A percentile compares a stretch with the other conserved stretches of the same genome.
These are phyloP conservation scores for Scopus umbretta DNA, from an alignment of 2,113 vertebrate species.

Conservation along the genomic window DNA sequence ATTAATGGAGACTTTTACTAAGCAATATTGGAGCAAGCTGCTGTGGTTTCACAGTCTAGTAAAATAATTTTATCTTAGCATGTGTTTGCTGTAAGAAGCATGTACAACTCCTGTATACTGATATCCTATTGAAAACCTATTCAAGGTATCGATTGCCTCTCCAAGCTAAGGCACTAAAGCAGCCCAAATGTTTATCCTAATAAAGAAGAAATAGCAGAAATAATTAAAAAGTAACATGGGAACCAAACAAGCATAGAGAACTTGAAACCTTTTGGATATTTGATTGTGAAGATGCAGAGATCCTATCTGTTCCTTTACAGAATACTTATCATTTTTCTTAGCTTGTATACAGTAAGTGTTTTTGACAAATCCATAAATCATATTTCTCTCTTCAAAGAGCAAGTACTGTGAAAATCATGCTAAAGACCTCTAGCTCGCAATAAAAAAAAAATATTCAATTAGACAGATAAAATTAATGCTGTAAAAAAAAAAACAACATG, in stretches of 20 bases:
- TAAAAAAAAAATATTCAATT: not conserved
- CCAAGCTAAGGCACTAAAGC: not conserved
- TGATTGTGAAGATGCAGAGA: not conserved
- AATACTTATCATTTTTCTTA: not conserved
- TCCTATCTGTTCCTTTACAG: not conserved
- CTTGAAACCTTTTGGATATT: not conserved
- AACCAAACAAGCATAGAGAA: not conserved
- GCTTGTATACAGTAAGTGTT: not conserved
- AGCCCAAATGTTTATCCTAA: not conserved
- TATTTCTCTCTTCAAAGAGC: not conserved
- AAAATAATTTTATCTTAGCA: not conserved
- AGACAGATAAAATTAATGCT: not conserved
- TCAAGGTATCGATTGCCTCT: not conserved
- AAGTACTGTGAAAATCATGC: not conserved
- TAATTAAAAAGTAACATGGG: not conserved
- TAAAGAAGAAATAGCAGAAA: not conserved
- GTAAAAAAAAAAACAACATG: not conserved
- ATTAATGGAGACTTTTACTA: not conserved
- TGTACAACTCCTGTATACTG: not conserved
- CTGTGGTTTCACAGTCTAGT: not conserved
- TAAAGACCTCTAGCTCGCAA: not conserved
- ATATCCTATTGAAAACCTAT: not conserved
- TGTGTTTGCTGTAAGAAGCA: not conserved
- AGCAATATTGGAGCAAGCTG: not conserved
- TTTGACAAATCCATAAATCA: not conserved